Base-by-base conservation (phyloP, 35 echinoderm and acorn worm genomes). In the Patiria miniata region DNA sequence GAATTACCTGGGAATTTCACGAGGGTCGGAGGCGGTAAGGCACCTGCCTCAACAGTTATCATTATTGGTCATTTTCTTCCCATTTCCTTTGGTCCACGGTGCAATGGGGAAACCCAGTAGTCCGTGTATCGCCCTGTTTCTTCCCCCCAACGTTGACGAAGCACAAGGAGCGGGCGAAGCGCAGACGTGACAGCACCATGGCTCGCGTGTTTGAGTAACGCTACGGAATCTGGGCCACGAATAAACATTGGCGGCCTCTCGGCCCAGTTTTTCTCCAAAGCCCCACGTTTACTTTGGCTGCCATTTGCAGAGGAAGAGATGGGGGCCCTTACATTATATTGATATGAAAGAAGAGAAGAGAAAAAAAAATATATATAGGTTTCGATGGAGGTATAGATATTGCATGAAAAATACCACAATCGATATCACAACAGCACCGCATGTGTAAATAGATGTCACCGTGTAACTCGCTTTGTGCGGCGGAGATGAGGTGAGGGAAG, bases 361-460 rank as follows among this genome's bases (percentile, higher is more conserved):
- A n/a, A n/a, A n/a, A n/a, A n/a, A n/a, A n/a, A n/a, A n/a, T n/a
- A n/a, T n/a, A n/a, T n/a, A n/a, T n/a, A 73, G 65, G 65, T 73
- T 73, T 34, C 65, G 34, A 23, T 73, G 19, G 65, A 12, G 42
- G 42, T n/a, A 23, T 73, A 73, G 65, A 73, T 73, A 73, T 73
- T 73, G 65, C 65, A 73, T 73, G 65, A 36, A 73, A 73, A 73
- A 73, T 73, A 73, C 29, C 65, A 73, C 65, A 73, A 73, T 73
- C 65, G 65, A 73, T 73, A 73, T 73, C 26, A 73, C 65, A 73
- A 73, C 65, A 73, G 65, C 65, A 73, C 34, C 19, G 65, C 19
- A 18, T 26, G 65, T 73, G 65, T 73, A 73, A 73, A 73, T 73
- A 73, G 65, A 26, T 73, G 65, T 73, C 65, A 73, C 65, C 65